phyloP scores from a whole-genome alignment of 2,888 invertebrate species.

The Dryadula phaetusa region DNA sequence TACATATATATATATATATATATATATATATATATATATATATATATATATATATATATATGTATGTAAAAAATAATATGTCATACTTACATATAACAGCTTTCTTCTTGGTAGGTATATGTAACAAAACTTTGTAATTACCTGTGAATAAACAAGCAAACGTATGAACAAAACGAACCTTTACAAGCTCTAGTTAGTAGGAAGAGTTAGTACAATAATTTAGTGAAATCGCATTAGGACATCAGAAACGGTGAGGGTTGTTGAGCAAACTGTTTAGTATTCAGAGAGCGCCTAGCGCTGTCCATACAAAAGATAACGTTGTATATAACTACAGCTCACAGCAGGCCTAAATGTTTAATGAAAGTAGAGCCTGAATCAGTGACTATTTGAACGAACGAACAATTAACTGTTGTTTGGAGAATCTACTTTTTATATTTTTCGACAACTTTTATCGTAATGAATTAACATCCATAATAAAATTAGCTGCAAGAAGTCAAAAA shows the following conservation, averaged over 20 bases:
- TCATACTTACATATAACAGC: not conserved
- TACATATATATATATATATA: too few relatives aligned
- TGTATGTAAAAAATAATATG: too few relatives aligned
- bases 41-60: too few relatives aligned
- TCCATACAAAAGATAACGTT: conserved; percentile 52
- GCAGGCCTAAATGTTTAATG: conserved; percentile 38
- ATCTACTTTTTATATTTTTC: not conserved
- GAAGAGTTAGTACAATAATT: conserved; percentile 34
- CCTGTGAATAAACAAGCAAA: conserved; percentile 26
- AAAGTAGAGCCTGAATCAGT: conserved; percentile 27
- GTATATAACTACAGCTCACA: conserved; percentile 52
- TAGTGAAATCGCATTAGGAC: conserved; percentile 42
- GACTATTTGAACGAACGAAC: not conserved
- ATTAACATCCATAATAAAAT: too few relatives aligned
- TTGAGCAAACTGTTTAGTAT: conserved; percentile 62
- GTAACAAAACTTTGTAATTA: conserved; percentile 21
- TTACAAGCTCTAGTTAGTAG: conserved; percentile 8
- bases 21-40: too few relatives aligned
- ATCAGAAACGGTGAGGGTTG: conserved; percentile 52
- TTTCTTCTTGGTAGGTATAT: not conserved
- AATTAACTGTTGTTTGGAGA: not conserved
- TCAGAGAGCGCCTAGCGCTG: conserved; percentile 56
- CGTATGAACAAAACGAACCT: conserved; percentile 1
- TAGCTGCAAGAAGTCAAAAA: too few relatives aligned
- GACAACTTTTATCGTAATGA: too few relatives aligned